Conservation (phyloP, 2,113 vertebrate genomes). For the Opisthocomus hoazin region DNA sequence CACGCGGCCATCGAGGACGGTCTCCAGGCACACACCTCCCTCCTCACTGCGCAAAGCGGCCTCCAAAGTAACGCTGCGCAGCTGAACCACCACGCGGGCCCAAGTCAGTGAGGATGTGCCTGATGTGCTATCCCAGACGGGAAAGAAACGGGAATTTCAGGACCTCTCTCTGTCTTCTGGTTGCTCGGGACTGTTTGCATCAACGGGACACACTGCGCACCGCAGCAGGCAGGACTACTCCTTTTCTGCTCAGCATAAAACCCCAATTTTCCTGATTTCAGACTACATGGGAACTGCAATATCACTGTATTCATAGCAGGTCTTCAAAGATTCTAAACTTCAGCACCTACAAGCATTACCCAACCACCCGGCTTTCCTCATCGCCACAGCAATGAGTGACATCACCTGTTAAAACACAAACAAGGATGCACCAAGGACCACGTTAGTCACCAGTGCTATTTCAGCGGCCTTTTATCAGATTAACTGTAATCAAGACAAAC, state of each 20-base stretch:
- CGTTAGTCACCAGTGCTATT: background rate
- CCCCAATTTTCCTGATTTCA: background rate
- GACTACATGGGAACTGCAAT: rapidly evolving
- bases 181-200: background rate
- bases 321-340: background rate
- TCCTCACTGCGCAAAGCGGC: rapidly evolving
- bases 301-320: background rate
- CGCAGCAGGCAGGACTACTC: rapidly evolving
- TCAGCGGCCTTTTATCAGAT: background rate
- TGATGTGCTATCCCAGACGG: background rate
- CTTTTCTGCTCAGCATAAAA: background rate
- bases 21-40: background rate
- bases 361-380: background rate
- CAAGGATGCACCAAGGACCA: rapidly evolving
- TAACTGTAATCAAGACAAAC: background rate
- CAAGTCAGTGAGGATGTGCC: rapidly evolving
- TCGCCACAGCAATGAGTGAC: rapidly evolving
- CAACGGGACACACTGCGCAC: background rate
- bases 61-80: background rate
- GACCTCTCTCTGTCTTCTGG: background rate
- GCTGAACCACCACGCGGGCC: rapidly evolving
- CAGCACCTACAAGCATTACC: background rate
- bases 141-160: background rate
- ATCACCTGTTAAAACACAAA: rapidly evolving
- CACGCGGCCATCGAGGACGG: rapidly evolving